Evolutionary conservation across 2,888 invertebrate genomes (phyloP), one percentile per base, ranked within the genome.

Genomic region (Iphiclides podalirius): DNA sequence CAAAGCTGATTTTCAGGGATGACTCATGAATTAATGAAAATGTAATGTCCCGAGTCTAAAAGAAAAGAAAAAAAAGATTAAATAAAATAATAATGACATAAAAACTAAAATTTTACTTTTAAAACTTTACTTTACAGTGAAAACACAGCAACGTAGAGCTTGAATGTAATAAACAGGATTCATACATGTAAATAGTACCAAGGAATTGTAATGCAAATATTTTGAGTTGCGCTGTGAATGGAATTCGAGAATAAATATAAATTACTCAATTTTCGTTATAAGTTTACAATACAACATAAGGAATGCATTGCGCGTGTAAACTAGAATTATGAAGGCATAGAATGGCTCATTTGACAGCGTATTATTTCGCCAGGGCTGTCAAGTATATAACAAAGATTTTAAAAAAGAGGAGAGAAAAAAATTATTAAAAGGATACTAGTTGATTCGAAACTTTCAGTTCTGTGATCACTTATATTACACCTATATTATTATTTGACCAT

Each of bases 141-240:
- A n/a, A n/a, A n/a, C n/a, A n/a, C n/a, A n/a, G n/a, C n/a, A n/a
- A n/a, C n/a, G n/a, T n/a, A n/a, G n/a, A n/a, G n/a, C n/a, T 35
- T 40, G 43, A 41, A 28, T 36, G 12, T 31, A 33, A 12, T 42
- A 41, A 41, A 48, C 48, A 48, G 48, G 48, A 48, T 20, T 42
- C 15, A 14, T 14, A 15, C n/a, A 12, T 37, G 33, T 40, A 44
- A 48, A 52, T 44, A 36, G 28, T 36, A 36, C 37, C 6, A 15
- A 43, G 37, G 37, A 34, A 39, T 33, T 28, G 42, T 20, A 33
- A 43, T 43, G 31, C 20, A 42, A 48, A 48, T 38, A 48, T 46
- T 47, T 40, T 40, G 23, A 31, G 40, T 17, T 41, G 16, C 28
- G 40, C 40, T 4, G 9, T 7, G 16, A 8, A 26, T 26, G 35